phyloP scores from a whole-genome alignment of 2,888 invertebrate species.

The Dendrolimus pini region DNA sequence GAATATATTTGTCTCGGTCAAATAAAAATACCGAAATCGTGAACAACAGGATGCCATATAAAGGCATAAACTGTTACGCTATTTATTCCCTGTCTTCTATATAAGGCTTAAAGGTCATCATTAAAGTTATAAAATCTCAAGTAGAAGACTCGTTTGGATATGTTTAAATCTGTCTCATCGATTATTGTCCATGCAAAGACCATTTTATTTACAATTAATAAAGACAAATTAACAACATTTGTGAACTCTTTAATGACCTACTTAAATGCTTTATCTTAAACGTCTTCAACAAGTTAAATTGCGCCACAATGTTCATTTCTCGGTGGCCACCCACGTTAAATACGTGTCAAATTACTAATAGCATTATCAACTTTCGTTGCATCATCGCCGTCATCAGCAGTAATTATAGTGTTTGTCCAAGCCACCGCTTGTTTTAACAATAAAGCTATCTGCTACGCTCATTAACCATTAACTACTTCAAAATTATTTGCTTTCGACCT shows the following conservation, averaged over 20 bases:
- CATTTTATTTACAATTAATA: conserved; percentile 11
- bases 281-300: conserved; percentile 44
- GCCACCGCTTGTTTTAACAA: conserved; percentile 51
- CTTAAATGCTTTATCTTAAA: conserved; percentile 40
- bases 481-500: conserved; percentile 39
- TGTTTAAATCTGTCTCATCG: conserved; percentile 9
- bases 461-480: conserved; percentile 44
- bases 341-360: conserved; percentile 69
- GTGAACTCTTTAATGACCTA: conserved; percentile 40
- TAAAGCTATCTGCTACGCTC: conserved; percentile 55
- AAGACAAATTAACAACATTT: conserved; percentile 19
- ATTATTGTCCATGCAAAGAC: conserved; percentile 14
- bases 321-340: conserved; percentile 57
- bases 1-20: background rate
- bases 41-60: conserved; percentile 6
- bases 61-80: conserved; percentile 3
- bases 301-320: conserved; percentile 50
- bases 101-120: conserved; percentile 8
- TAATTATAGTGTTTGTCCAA: conserved; percentile 54
- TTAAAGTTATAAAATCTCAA: conserved; percentile 7
- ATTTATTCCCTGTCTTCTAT: conserved; percentile 6
- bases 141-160: background rate
- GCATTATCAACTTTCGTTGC: conserved; percentile 71
- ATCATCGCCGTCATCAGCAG: conserved; percentile 49
- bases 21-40: background rate